These are phyloP conservation scores for Calliphora vicina DNA, from an alignment of 1,140 invertebrate genomes.

Conservation along the genomic window DNA sequence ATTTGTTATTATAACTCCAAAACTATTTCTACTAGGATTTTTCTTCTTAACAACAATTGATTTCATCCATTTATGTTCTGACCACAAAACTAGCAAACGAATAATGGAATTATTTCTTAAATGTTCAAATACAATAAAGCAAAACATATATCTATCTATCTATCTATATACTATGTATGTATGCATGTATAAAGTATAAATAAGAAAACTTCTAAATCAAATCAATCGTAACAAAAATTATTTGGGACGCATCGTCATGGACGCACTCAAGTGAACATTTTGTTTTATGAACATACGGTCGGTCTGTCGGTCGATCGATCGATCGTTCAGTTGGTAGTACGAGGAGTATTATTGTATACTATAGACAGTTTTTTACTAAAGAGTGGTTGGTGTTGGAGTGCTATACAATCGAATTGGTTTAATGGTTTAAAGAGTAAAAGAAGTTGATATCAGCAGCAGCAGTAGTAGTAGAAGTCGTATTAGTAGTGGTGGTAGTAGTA, in stretches of 20 bases:
- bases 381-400: background rate
- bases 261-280: background rate
- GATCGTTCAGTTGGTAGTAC: background rate
- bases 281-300: background rate
- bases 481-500: background rate
- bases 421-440: background rate
- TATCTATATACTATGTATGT: no score
- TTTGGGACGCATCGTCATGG: slow-evolving; percentile 5
- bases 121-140: background rate
- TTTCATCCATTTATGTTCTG: background rate
- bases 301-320: background rate
- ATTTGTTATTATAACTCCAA: no score
- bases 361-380: background rate
- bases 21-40: no score
- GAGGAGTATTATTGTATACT: no score
- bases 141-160: background rate
- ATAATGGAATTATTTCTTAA: background rate
- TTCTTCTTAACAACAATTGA: background rate
- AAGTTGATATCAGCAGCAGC: background rate
- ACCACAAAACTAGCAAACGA: background rate
- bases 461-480: background rate
- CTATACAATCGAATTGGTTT: background rate
- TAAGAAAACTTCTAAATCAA: background rate
- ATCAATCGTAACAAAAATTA: slow-evolving; percentile 10
- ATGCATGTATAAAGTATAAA: background rate